These are phyloP conservation scores for Plestiodon gilberti DNA, from an alignment of 2,113 vertebrate genomes.

Conservation along the genomic window DNA sequence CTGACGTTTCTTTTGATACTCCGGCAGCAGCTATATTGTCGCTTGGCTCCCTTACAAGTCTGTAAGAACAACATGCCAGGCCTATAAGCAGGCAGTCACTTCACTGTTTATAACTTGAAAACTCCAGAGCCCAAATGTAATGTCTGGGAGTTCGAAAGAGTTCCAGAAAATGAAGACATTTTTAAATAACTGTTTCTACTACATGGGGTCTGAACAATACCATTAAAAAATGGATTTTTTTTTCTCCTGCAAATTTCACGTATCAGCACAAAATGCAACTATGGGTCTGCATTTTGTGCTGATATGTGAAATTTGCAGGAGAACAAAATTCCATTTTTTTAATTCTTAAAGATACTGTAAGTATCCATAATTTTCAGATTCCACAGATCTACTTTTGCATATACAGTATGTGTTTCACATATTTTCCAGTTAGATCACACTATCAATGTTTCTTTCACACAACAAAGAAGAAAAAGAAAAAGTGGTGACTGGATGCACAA, in stretches of 20 bases:
- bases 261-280: too few relatives aligned
- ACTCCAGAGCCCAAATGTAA: neutral
- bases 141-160: slow-evolving; percentile 1
- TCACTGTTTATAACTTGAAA: neutral
- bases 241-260: too few relatives aligned
- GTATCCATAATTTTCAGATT: neutral
- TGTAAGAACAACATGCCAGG: slow-evolving; percentile 14
- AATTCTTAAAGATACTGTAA: neutral
- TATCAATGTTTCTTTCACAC: neutral
- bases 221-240: too few relatives aligned
- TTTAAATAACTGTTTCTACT: slow-evolving; percentile 28
- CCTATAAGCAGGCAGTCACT: neutral
- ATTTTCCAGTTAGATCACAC: neutral
- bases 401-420: neutral
- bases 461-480: neutral
- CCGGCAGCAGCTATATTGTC: neutral
- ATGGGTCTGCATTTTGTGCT: neutral
- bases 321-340: neutral
- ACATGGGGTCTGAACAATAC: neutral
- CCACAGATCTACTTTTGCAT: neutral
- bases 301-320: neutral
- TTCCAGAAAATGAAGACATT: neutral
- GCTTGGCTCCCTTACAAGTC: slow-evolving; percentile 5
- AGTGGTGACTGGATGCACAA: neutral
- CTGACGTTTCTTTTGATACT: slow-evolving; percentile 21